Conservation (phyloP, 2,797 vertebrate genomes). For the Cuniculus paca region DNA sequence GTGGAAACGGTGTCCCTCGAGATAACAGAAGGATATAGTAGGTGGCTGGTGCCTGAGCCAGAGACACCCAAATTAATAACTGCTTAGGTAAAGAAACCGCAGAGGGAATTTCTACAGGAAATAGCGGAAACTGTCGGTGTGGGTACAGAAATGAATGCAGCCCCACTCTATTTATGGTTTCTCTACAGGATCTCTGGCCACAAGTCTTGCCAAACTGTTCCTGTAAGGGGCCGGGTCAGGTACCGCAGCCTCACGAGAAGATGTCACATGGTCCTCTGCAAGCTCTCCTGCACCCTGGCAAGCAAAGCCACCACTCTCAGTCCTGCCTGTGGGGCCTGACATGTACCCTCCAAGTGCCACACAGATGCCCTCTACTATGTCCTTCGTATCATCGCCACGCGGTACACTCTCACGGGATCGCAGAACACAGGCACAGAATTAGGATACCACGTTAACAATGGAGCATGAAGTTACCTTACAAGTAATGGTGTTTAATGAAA, state of each 20-base stretch:
- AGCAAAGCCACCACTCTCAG: not conserved
- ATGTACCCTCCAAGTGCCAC: accelerated
- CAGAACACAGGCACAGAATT: not conserved
- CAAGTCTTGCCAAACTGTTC: accelerated
- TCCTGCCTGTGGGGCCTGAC: not conserved
- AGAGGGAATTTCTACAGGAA: not conserved
- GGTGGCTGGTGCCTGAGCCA: not conserved
- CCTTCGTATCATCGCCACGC: accelerated
- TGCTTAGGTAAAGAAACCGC: accelerated
- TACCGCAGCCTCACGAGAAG: accelerated
- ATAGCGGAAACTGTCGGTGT: accelerated
- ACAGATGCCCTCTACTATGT: not conserved
- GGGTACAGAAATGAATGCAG: not conserved
- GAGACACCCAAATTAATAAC: accelerated
- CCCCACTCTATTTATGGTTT: accelerated
- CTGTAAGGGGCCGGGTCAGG: accelerated
- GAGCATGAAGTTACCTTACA: not conserved
- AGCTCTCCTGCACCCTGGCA: no score
- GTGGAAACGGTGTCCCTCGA: not conserved
- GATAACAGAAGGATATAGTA: slow-evolving; percentile 52
- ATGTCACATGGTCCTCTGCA: accelerated
- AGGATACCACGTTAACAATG: not conserved
- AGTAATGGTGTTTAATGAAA: not conserved
- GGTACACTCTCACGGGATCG: accelerated
- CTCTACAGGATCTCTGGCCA: not conserved